A percentile compares a stretch with the other conserved stretches of the same genome.
Conservation (phyloP, 2,888 invertebrate genomes). For the Latrodectus elegans region DNA sequence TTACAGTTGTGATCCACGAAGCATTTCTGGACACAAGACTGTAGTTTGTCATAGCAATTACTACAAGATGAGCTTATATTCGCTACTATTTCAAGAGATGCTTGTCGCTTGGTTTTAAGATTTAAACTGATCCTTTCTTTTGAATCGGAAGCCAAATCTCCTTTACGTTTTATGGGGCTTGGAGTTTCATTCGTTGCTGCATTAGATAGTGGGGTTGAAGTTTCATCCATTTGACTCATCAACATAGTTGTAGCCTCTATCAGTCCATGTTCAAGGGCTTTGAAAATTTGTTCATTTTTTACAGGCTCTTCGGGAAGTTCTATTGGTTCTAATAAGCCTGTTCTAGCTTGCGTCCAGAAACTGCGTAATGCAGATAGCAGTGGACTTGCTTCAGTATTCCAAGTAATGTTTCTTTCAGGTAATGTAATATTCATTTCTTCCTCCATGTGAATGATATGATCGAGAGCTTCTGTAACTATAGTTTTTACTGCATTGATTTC, state of each 20-base stretch:
- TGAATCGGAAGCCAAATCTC: not conserved
- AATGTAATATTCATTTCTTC: not conserved
- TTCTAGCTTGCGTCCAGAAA: conserved; percentile 43
- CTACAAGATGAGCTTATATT: conserved; percentile 53
- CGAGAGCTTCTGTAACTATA: not conserved
- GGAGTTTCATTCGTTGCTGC: not conserved
- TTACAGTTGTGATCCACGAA: conserved; percentile 39
- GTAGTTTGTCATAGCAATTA: conserved; percentile 35
- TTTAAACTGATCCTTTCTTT: conserved; percentile 6
- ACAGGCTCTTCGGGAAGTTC: not conserved
- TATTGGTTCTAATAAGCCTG: conserved; percentile 25
- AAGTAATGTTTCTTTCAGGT: not conserved
- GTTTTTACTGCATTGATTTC: not conserved
- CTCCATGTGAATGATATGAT: not conserved
- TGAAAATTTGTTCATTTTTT: conserved; percentile 28
- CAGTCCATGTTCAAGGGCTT: conserved; percentile 44
- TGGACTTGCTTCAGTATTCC: conserved; percentile 20
- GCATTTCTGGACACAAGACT: conserved; percentile 42
- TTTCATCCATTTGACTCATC: conserved; percentile 17
- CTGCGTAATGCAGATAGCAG: conserved; percentile 36
- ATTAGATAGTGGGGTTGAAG: not conserved
- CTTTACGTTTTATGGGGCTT: conserved; percentile 15
- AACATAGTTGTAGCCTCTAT: conserved; percentile 56
- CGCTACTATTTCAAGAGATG: not conserved
- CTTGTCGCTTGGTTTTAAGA: conserved; percentile 5